Evolutionary conservation across 2,113 vertebrate genomes (phyloP).

Genomic region (Upupa epops): DNA sequence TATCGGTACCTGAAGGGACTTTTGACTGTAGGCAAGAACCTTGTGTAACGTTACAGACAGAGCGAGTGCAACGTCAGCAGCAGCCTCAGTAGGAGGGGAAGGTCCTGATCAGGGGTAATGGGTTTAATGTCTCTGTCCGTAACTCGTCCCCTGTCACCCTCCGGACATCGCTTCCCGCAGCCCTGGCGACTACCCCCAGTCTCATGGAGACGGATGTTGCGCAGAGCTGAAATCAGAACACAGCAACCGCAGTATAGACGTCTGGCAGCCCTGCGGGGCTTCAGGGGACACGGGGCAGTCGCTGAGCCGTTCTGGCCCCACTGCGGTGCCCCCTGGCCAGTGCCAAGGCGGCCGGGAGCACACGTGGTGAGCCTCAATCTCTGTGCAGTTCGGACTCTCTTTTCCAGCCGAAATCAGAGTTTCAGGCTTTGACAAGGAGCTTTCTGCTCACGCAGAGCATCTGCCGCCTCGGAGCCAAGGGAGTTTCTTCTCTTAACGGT

Average conservation of each 20-base stretch:
- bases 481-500: not conserved
- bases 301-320: too few species aligned
- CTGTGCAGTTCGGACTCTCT: not conserved
- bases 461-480: not conserved
- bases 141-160: too few species aligned
- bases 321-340: too few species aligned
- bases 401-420: not conserved
- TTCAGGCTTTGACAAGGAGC: not conserved
- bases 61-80: not conserved
- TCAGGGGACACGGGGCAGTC: too few species aligned
- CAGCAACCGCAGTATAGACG: not conserved
- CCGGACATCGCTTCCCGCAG: too few species aligned
- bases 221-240: not conserved
- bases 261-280: too few species aligned
- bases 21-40: not conserved
- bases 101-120: not conserved
- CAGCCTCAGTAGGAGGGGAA: constrained; percentile 10
- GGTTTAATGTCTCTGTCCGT: too few species aligned
- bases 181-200: too few species aligned
- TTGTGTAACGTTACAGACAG: not conserved
- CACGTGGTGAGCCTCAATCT: too few species aligned
- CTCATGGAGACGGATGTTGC: not conserved
- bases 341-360: too few species aligned
- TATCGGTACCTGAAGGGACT: not conserved
- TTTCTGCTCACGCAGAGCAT: not conserved